Base-by-base conservation (phyloP, 1,140 invertebrate genomes). In the Monochamus saltuarius region DNA sequence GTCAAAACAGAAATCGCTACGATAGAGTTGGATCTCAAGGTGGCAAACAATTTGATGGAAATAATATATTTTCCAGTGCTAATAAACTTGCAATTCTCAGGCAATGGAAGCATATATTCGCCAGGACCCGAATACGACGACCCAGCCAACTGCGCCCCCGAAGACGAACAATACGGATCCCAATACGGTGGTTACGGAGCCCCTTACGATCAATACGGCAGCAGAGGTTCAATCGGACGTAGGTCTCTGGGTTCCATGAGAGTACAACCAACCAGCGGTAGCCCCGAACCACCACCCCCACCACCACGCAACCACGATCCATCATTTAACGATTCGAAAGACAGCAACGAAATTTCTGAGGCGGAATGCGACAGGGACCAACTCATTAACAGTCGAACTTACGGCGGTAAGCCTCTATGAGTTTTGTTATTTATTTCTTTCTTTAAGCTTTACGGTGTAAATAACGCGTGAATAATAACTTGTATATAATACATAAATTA, bases 311-410 rank as follows among this genome's bases (percentile, higher is more conserved):
- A 83, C 66, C 87, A 88, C 70, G 88, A 88, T 68, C 85, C 83
- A 66, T 88, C 85, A 39, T 92, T 91, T 79, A 93, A 94, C 77
- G 90, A 93, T 74, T 92, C 89, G 73, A 94, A 93, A 79, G 91
- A 93, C 73, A 93, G 91, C 77, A 94, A 94, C 79, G 91, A 95
- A 78, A 92, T 93, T 75, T 94, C 91, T 73, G 92, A 95, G 81
- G 91, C 91, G 68, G 92, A 94, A 78, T 94, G 91, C 78, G 92
- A 94, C 80, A 87, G 87, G 64, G 88, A 89, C 74, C 87, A 89
- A 64, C 75, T 86, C 70, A 83, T 89, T 71, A 87, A 84, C 78
- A 80, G 65, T 71, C 80, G 87, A 59, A 88, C 83, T 64, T 89
- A 89, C 74, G 86, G 86, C 69, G 88, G 88, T 89, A 75, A 84